Evolutionary conservation across 2,888 invertebrate genomes (phyloP).

Genomic region (Liposcelis brunnea): DNA sequence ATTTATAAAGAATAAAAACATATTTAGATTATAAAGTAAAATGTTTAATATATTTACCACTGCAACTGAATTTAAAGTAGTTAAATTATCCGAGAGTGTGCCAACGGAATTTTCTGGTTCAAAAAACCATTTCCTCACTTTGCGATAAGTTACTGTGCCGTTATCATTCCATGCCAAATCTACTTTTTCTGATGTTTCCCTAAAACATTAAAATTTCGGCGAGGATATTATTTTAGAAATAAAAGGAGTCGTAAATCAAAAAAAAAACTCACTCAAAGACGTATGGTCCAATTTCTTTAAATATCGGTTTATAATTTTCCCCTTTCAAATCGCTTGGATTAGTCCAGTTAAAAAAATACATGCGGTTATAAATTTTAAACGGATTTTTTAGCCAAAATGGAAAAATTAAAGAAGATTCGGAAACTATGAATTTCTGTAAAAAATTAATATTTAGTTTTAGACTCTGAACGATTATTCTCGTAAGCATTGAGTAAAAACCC

Average conservation of each 20-base stretch:
- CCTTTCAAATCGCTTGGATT: conserved; percentile 45
- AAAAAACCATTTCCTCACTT: conserved; percentile 50
- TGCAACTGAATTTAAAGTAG: conserved; percentile 58
- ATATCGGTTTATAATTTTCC: conserved; percentile 36
- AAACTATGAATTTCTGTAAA: too few relatives aligned
- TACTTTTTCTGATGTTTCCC: conserved; percentile 50
- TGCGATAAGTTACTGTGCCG: conserved; percentile 52
- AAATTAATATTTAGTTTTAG: too few relatives aligned
- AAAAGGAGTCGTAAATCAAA: too few relatives aligned
- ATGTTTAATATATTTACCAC: too few relatives aligned
- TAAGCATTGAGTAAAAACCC: too few relatives aligned
- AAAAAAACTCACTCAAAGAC: conserved; percentile 38
- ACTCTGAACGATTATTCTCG: too few relatives aligned
- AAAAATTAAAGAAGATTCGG: too few relatives aligned
- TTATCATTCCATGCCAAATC: conserved; percentile 54
- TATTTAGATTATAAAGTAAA: too few relatives aligned
- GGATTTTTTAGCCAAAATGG: too few relatives aligned
- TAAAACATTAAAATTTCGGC: conserved; percentile 17
- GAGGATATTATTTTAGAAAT: too few relatives aligned
- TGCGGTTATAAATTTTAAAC: too few relatives aligned
- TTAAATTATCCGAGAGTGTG: conserved; percentile 47
- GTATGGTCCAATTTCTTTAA: conserved; percentile 55
- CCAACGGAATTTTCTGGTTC: conserved; percentile 47
- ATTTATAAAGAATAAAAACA: too few relatives aligned
- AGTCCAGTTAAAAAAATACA: conserved; percentile 58